Base-by-base conservation (phyloP, 2,888 invertebrate genomes). In the Eilema caniola region DNA sequence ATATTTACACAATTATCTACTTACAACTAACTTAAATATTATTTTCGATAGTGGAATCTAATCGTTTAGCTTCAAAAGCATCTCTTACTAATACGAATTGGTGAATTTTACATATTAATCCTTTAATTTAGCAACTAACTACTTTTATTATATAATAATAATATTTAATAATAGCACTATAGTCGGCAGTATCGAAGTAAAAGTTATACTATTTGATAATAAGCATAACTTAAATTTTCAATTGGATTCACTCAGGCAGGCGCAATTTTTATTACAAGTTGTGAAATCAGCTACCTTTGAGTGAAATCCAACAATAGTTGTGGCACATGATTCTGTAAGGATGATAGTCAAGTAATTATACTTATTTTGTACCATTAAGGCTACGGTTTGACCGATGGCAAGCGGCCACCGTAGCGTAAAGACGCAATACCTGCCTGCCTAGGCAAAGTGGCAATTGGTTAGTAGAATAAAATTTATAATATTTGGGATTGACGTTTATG, bases 1-100 rank as follows among this genome's bases (percentile, higher is more conserved):
- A 47, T 69, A 80, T 82, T 76, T 77, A 82, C 77, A 82, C 67
- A 79, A 73, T 78, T 70, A 75, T 62, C 73, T 80, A 82, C 73
- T 73, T 76, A 76, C 14, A 10, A 16, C n/a, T 69, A 72, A 76
- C 66, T 62, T 78, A 74, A 77, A 41, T 24, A 63, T 62, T 68
- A 72, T 73, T 79, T 86, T 89, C 89, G 89, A 89, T 88, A 89
- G 85, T 87, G 87, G 88, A 87, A 89, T 88, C 82, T 86, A 86
- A 81, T 84, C 77, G 28, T 65, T 70, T 60, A 71, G 67, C 72
- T 71, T 78, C 62, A 47, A 20, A 75, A 71, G 74, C 75, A 25
- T 62, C 68, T 47, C 37, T 16, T 16, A 37, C 16, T 37, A 37
- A 12, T 12, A 60, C 33, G 61, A 66, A 66, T 65, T 64, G 47